Evolutionary conservation across 2,888 invertebrate genomes (phyloP).

Genomic region (Papilio gigon): DNA sequence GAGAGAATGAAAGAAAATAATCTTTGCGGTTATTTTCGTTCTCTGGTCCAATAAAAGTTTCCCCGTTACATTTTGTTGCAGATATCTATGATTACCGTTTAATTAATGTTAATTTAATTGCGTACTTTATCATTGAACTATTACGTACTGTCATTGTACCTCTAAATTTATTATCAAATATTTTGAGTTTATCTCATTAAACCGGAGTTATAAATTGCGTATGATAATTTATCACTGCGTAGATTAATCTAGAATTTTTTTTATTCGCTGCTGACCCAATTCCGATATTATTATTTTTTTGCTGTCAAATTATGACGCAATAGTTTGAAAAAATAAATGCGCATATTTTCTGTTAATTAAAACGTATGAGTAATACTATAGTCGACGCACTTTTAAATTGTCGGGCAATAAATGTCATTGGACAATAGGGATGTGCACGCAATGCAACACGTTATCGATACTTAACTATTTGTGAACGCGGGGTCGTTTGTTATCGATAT

Average conservation of each 20-base stretch:
- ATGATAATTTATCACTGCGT: conserved; percentile 16
- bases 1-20: no score
- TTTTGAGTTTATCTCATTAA: background rate
- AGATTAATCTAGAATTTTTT: conserved; percentile 13
- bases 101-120: background rate
- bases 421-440: no score
- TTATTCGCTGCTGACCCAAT: conserved; percentile 1
- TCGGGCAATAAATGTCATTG: no score
- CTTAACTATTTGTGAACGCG: no score
- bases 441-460: no score
- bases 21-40: no score
- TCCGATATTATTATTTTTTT: conserved; percentile 3
- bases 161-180: background rate
- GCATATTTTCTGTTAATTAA: background rate
- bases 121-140: no score
- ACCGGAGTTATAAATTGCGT: background rate
- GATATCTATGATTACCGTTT: background rate
- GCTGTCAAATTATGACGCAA: conserved; percentile 5
- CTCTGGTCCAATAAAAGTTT: no score
- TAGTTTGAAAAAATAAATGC: background rate
- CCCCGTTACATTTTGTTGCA: no score
- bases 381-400: no score
- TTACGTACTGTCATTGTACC: background rate
- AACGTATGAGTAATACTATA: no score
- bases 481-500: no score